Conservation (phyloP, 2,797 vertebrate species). For the Sebastiscus albofasciatus region DNA sequence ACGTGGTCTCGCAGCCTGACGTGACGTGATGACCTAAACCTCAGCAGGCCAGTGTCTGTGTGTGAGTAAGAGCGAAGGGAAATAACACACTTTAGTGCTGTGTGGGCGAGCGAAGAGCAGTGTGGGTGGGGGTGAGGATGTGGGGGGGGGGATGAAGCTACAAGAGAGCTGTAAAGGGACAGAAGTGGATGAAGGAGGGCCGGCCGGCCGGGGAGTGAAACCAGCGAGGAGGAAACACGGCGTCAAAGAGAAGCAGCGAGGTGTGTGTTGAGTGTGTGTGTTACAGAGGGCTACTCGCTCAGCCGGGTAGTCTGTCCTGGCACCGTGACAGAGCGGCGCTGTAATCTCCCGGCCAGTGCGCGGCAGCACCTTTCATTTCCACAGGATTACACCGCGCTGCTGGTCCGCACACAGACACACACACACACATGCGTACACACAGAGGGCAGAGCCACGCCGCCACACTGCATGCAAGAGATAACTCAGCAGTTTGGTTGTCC, state of each 20-base stretch:
- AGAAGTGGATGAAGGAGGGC: constrained; percentile 39
- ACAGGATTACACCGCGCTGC: constrained; percentile 81
- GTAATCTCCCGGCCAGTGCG: constrained; percentile 85
- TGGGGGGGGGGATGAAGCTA: neutral
- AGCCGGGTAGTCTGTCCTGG: constrained; percentile 70
- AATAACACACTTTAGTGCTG: constrained; percentile 32
- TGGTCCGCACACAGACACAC: constrained; percentile 58
- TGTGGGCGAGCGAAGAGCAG: constrained; percentile 24
- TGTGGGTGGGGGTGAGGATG: neutral
- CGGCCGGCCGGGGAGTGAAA: constrained; percentile 5
- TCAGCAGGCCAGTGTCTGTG: constrained; percentile 1
- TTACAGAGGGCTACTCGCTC: constrained; percentile 52
- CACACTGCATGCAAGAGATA: constrained; percentile 85
- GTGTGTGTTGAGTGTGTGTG: constrained; percentile 47
- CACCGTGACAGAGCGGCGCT: constrained; percentile 75
- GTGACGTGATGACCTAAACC: constrained; percentile 28
- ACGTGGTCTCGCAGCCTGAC: constrained; percentile 15
- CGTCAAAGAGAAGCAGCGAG: constrained; percentile 50
- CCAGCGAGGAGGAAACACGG: constrained; percentile 30
- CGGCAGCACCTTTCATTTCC: constrained; percentile 87
- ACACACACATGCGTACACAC: constrained; percentile 53
- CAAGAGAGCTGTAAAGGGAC: constrained; percentile 39
- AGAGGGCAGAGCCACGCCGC: constrained; percentile 70
- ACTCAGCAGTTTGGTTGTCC: constrained; percentile 86
- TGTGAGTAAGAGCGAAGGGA: constrained; percentile 11